A percentile compares a stretch with the other conserved stretches of the same genome.
Conservation (phyloP, 92 coral and sea anemone genomes). For the Virgularia gustaviana region DNA sequence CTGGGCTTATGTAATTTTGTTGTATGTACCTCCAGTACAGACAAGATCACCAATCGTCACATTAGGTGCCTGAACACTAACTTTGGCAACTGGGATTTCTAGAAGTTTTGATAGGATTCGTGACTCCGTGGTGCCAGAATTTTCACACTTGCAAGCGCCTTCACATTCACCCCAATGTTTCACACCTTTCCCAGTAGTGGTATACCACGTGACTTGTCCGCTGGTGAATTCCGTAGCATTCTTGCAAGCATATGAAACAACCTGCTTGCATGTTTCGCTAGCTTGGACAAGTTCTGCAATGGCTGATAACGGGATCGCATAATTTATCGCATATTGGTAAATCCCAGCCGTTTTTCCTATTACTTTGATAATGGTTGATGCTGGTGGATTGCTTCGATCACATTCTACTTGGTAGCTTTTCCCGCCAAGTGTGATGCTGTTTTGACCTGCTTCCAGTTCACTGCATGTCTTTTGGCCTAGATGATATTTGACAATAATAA, state of each 20-base stretch:
- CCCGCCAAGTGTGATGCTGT: conserved; percentile 2
- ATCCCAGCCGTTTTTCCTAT: too few relatives aligned
- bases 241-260: conserved; percentile 15
- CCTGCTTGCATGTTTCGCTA: conserved; percentile 23
- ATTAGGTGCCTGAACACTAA: too few relatives aligned
- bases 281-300: conserved; percentile 3
- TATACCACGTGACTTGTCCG: too few relatives aligned
- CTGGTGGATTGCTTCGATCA: conserved; percentile 3
- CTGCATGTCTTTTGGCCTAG: conserved; percentile 23
- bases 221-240: too few relatives aligned
- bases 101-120: too few relatives aligned
- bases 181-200: too few relatives aligned
- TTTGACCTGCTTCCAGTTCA: neutral
- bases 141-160: conserved; percentile 25
- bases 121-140: too few relatives aligned
- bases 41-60: conserved; percentile 25
- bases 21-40: conserved; percentile 38
- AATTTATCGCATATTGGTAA: conserved; percentile 5
- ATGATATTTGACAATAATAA: neutral
- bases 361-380: conserved; percentile 5
- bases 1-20: neutral
- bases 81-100: too few relatives aligned
- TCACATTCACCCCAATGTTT: conserved; percentile 24
- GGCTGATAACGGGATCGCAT: neutral
- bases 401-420: neutral